Percentiles rank a stretch among this genome's conserved stretches.
Conservation (phyloP, 2,113 vertebrate species). For the Petrocephalus microphthalmus region DNA sequence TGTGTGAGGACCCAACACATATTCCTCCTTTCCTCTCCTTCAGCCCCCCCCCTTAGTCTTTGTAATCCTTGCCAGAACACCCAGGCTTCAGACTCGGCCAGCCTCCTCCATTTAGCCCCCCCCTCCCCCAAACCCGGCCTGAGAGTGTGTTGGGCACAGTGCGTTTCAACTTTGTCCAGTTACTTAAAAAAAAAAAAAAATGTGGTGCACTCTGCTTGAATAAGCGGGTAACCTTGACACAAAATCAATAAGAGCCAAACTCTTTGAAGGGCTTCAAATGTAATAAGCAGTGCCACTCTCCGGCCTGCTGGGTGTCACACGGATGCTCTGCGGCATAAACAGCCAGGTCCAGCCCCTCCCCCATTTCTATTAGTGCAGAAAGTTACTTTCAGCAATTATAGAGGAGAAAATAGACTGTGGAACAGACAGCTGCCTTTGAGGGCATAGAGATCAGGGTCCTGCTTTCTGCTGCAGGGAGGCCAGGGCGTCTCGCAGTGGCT, state of each 20-base stretch:
- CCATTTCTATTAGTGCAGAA: neutral
- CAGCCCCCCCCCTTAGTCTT: neutral
- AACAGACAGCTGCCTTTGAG: neutral
- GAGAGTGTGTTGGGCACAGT: constrained; percentile 59
- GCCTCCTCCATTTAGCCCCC: constrained; percentile 15
- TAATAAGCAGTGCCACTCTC: constrained; percentile 64
- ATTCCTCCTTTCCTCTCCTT: constrained; percentile 30
- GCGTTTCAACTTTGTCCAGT: constrained; percentile 62
- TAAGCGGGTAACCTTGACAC: constrained; percentile 71
- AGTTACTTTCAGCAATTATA: constrained; percentile 10
- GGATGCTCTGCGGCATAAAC: constrained; percentile 23
- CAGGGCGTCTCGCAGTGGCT: neutral
- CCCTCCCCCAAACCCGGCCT: constrained; percentile 56
- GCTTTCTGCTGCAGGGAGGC: neutral
- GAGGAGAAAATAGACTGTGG: neutral
- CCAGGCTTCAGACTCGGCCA: constrained; percentile 11
- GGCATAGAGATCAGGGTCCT: neutral
- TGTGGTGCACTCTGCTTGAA: constrained; percentile 64
- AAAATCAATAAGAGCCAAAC: constrained; percentile 75
- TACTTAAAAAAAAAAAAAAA: constrained; percentile 68
- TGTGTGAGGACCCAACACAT: neutral
- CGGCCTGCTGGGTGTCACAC: constrained; percentile 32
- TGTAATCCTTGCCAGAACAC: neutral
- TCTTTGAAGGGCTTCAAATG: constrained; percentile 76
- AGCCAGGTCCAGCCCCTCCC: neutral